Evolutionary conservation across 2,797 vertebrate species (phyloP), one percentile per base, ranked within the genome.

Genomic region (Distichodus sexfasciatus): DNA sequence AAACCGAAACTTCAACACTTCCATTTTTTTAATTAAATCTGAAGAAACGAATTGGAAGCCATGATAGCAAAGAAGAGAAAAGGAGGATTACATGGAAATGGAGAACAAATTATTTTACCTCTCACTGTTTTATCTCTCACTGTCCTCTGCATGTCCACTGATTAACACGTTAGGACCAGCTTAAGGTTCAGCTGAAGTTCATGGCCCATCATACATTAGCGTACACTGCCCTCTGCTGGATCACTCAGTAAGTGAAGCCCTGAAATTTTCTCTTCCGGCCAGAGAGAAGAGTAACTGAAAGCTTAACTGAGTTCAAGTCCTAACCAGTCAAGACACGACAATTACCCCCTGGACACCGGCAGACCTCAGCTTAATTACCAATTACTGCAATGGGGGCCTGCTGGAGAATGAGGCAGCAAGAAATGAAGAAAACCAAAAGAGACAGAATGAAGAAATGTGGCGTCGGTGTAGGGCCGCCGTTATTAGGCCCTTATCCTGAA

Each of bases 151-250:
- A 17, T 19, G 41, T 8, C 2, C 6, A 19, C 3, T 15, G n/a
- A 15, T 51, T n/a, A 29, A n/a, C n/a, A n/a, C n/a, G n/a, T n/a
- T n/a, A n/a, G n/a, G n/a, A n/a, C n/a, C n/a, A n/a, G n/a, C n/a
- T n/a, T n/a, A n/a, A n/a, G n/a, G n/a, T n/a, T n/a, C n/a, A n/a
- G n/a, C 3, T 53, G 28, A 29, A 53, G 14, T 12, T n/a, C 15
- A 17, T 53, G 14, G 2, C 2, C 1, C 1, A 41, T 76, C 9
- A 55, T 72, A 86, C 88, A 47, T 64, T 38, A 23, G 61, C 6
- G 12, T 70, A 81, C 78, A 74, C 75, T 91, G 90, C 91, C 89
- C 87, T 88, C 93, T 93, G 71, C 81, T 92, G 94, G 77, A 65
- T 1, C 0, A 0, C 1, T 28, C 5, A 14, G 59, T 14, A 72